Evolutionary conservation across 2,113 vertebrate species (phyloP).

Genomic region (Scatophagus argus): DNA sequence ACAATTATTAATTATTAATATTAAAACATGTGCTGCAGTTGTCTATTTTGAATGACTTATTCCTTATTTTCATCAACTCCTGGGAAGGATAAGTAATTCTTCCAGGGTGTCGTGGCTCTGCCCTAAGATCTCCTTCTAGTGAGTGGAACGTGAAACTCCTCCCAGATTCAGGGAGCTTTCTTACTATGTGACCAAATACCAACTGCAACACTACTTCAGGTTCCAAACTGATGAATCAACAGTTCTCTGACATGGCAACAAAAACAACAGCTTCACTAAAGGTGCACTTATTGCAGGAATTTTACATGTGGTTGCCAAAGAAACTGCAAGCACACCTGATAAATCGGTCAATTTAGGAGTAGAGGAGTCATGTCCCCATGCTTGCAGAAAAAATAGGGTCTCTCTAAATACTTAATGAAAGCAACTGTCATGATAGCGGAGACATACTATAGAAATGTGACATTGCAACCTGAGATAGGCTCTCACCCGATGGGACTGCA

Average conservation of each 20-base stretch:
- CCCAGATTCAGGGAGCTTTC: not conserved
- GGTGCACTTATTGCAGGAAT: not conserved
- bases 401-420: conserved; percentile 13
- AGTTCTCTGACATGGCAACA: not conserved
- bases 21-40: too few species aligned
- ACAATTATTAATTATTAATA: too few species aligned
- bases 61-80: not conserved
- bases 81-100: not conserved
- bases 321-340: not conserved
- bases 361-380: not conserved
- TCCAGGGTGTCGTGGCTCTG: not conserved
- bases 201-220: not conserved
- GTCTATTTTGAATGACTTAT: not conserved
- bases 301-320: conserved; percentile 1
- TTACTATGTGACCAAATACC: not conserved
- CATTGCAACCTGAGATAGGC: conserved; percentile 19
- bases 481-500: conserved; percentile 6
- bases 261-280: not conserved
- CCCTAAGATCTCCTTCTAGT: not conserved
- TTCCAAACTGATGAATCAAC: not conserved
- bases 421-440: conserved; percentile 8
- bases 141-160: not conserved
- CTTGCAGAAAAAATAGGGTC: not conserved
- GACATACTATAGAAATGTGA: conserved; percentile 19
- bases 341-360: not conserved